Percentiles rank a stretch among this genome's conserved stretches.
Conservation (phyloP, 2,113 vertebrate genomes). For the Trogon melanurus region DNA sequence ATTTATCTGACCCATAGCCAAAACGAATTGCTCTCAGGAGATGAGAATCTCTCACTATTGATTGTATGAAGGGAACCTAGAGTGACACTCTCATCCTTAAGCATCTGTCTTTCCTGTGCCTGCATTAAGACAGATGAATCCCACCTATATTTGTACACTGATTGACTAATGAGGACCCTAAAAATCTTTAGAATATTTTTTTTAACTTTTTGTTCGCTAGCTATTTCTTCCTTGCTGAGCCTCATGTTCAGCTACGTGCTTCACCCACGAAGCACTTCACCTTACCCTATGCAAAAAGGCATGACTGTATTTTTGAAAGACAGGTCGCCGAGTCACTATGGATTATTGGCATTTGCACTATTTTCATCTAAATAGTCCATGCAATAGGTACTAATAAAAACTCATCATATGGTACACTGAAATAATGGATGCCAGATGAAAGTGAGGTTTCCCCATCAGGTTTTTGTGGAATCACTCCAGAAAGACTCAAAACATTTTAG, state of each 20-base stretch:
- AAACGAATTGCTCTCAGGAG: neutral
- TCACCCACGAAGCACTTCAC: neutral
- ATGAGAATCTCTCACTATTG: neutral
- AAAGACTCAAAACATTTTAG: constrained; percentile 57
- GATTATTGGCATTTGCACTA: neutral
- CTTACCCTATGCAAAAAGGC: neutral
- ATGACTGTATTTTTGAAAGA: neutral
- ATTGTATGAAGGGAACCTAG: neutral
- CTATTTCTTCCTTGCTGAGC: neutral
- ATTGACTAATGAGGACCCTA: neutral
- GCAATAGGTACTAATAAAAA: neutral
- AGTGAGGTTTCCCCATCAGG: constrained; percentile 14
- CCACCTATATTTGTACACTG: neutral
- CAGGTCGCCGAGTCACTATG: neutral
- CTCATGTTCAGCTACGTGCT: neutral
- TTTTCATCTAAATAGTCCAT: neutral
- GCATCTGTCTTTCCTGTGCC: neutral
- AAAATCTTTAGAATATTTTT: neutral
- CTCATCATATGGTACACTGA: neutral
- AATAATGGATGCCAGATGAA: constrained; percentile 37
- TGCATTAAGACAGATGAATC: neutral
- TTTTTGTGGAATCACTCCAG: constrained; percentile 34
- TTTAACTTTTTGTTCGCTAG: neutral
- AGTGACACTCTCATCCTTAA: neutral
- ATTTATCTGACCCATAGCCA: neutral